These are phyloP conservation scores for Cheilosia scutellata DNA, from an alignment of 2,888 invertebrate genomes.

Conservation along the genomic window DNA sequence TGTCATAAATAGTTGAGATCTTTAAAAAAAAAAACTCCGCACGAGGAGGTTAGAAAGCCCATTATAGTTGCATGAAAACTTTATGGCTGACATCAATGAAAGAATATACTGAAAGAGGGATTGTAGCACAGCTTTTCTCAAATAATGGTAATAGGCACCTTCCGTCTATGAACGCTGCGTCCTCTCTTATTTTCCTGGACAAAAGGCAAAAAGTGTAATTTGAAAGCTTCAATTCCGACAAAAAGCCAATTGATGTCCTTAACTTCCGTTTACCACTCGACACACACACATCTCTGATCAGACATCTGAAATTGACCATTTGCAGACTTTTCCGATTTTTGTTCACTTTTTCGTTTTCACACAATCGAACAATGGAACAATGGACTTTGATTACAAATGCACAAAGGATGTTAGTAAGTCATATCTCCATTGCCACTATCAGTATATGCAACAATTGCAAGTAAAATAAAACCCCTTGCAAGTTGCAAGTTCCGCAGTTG, in stretches of 20 bases:
- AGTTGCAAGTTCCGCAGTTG: conserved; percentile 17
- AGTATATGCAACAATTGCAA: conserved; percentile 35
- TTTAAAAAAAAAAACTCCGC: conserved; percentile 5
- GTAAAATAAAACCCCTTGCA: conserved; percentile 18
- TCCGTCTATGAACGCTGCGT: too few species aligned
- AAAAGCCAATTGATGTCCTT: conserved; percentile 35
- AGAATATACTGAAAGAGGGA: too few species aligned
- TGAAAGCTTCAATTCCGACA: neutral
- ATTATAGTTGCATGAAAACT: neutral
- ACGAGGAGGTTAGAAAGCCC: neutral
- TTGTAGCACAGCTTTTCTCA: too few species aligned
- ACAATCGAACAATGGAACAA: conserved; percentile 33
- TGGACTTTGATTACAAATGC: conserved; percentile 46
- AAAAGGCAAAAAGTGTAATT: neutral
- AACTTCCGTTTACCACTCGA: conserved; percentile 11
- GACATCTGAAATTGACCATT: conserved; percentile 4
- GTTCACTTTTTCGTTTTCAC: neutral
- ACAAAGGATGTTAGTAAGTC: conserved; percentile 20
- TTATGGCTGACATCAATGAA: neutral
- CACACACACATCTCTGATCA: neutral
- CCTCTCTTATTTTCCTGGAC: neutral
- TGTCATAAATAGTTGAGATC: conserved; percentile 9
- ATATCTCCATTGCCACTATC: conserved; percentile 19
- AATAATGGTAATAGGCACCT: too few species aligned
- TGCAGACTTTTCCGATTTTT: neutral